Percentiles rank a stretch among this genome's conserved stretches.
Conservation (phyloP, 2,888 invertebrate genomes). For the Linyphia triangularis region DNA sequence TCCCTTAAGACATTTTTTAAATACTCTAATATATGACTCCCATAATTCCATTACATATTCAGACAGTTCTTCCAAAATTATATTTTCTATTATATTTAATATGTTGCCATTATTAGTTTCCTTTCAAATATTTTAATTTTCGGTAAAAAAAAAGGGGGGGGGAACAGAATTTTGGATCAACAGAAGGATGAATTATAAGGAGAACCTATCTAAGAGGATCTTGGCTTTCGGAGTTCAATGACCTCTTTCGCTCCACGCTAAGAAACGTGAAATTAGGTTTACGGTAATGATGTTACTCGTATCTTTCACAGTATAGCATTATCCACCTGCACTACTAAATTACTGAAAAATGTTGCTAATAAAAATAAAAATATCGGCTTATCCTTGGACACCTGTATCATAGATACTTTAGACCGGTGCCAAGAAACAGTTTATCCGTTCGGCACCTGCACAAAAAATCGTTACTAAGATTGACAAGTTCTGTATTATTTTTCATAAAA, state of each 20-base stretch:
- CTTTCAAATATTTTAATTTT: no score
- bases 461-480: neutral
- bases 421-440: neutral
- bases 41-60: no score
- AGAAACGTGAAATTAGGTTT: conserved; percentile 9
- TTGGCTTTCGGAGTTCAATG: neutral
- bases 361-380: conserved; percentile 3
- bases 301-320: neutral
- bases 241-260: neutral
- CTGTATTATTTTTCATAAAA: no score
- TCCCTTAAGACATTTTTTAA: no score
- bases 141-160: no score
- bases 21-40: no score
- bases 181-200: no score
- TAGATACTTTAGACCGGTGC: neutral
- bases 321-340: conserved; percentile 11
- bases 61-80: no score
- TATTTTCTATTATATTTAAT: no score
- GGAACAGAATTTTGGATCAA: no score
- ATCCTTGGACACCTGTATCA: neutral
- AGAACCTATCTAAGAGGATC: no score
- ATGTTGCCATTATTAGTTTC: no score
- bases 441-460: neutral
- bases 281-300: neutral
- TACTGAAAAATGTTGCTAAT: neutral